Conservation (phyloP, 2,113 vertebrate species). For the Gadus macrocephalus region DNA sequence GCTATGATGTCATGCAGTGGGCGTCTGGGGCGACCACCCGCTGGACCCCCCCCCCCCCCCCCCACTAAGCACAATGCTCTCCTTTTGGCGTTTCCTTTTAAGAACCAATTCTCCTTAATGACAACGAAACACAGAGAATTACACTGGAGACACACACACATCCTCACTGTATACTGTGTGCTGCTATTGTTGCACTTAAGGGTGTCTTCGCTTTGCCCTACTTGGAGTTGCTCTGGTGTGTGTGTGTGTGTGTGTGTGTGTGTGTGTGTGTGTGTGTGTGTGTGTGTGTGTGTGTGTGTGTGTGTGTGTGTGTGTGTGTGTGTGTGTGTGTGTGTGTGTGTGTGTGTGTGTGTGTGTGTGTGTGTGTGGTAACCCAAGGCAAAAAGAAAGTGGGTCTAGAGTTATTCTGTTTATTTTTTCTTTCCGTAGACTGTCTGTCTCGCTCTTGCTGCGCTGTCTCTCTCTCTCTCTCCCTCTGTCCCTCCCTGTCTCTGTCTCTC, state of each 20-base stretch:
- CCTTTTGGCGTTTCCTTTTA: no score
- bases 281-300: conserved; percentile 3
- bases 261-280: conserved; percentile 14
- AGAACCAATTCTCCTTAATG: no score
- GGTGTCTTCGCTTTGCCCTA: conserved; percentile 20
- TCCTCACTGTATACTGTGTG: conserved; percentile 27
- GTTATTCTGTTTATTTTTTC: conserved; percentile 42
- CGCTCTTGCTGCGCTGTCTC: neutral
- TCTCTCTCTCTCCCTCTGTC: no score
- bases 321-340: neutral
- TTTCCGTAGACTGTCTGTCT: conserved; percentile 14
- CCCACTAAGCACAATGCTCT: no score
- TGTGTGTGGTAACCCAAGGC: conserved; percentile 58
- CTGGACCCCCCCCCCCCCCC: no score
- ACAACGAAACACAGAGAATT: no score
- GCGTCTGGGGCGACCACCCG: no score
- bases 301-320: conserved; percentile 28
- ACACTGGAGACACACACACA: neutral
- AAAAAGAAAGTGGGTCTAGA: conserved; percentile 56
- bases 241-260: conserved; percentile 25
- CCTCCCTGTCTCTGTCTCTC: no score
- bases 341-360: neutral
- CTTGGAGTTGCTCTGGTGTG: conserved; percentile 5
- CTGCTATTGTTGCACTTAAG: conserved; percentile 12
- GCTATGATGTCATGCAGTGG: no score